A percentile compares a stretch with the other conserved stretches of the same genome.
phyloP scores from a whole-genome alignment of 2,888 invertebrate genomes.

The Metellina segmentata region DNA sequence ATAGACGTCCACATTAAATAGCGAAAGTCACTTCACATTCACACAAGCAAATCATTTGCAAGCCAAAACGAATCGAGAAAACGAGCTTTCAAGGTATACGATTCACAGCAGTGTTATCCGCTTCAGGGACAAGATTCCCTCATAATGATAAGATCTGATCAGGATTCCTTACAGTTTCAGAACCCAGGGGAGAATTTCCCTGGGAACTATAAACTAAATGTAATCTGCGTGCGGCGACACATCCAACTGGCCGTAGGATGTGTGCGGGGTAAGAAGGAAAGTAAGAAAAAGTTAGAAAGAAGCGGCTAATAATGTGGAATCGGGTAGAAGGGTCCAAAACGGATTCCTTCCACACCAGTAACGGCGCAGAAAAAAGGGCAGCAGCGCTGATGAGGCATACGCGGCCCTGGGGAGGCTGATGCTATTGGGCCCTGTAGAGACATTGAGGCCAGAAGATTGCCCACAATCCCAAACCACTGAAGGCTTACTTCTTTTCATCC shows the following conservation, averaged over 20 bases:
- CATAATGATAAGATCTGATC: constrained; percentile 13
- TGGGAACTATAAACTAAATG: constrained; percentile 6
- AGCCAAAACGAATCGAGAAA: no score
- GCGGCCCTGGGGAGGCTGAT: constrained; percentile 32
- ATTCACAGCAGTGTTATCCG: no score
- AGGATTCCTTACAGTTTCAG: constrained; percentile 5
- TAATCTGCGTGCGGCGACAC: not conserved
- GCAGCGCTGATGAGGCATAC: constrained; percentile 54
- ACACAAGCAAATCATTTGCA: no score
- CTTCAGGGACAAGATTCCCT: not conserved
- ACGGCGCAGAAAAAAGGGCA: constrained; percentile 35
- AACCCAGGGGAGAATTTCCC: constrained; percentile 6
- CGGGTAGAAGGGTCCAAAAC: constrained; percentile 21
- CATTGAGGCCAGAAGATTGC: constrained; percentile 58
- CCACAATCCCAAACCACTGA: constrained; percentile 71
- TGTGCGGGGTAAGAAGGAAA: not conserved
- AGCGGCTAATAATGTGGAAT: constrained; percentile 35
- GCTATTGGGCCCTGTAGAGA: constrained; percentile 61
- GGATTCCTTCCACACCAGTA: constrained; percentile 47
- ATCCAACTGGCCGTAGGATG: constrained; percentile 8
- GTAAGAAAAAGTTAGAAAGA: constrained; percentile 1
- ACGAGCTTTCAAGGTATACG: no score
- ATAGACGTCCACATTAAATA: no score
- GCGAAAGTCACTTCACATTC: no score
- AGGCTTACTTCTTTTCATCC: constrained; percentile 54